Percentiles rank a stretch among this genome's conserved stretches.
These are phyloP conservation scores for Acanthisitta chloris DNA, from an alignment of 2,113 vertebrate species.

Conservation along the genomic window DNA sequence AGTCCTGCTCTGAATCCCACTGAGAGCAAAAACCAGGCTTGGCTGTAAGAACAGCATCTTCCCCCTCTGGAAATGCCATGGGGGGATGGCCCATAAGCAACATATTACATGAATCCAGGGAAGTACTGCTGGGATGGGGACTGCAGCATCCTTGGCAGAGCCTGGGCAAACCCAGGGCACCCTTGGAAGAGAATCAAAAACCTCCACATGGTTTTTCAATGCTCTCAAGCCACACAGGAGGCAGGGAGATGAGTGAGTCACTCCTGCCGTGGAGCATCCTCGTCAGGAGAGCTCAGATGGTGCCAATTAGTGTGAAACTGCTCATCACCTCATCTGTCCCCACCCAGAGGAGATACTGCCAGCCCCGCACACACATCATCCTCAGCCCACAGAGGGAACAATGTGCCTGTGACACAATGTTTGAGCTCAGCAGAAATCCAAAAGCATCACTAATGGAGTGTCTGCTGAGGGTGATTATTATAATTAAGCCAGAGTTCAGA, in stretches of 20 bases:
- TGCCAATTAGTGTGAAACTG: neutral
- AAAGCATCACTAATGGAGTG: neutral
- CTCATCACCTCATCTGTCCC: neutral
- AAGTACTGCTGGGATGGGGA: neutral
- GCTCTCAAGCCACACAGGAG: neutral
- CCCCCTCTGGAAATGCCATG: neutral
- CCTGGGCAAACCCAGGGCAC: neutral
- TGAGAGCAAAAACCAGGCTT: neutral
- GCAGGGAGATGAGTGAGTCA: neutral
- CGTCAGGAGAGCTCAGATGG: neutral
- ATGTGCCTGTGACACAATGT: neutral
- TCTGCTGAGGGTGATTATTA: neutral
- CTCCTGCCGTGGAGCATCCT: neutral
- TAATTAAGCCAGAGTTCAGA: neutral
- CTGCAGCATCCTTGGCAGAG: neutral
- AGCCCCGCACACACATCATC: accelerated
- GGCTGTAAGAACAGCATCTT: neutral
- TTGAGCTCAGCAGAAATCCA: neutral
- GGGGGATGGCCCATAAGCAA: neutral
- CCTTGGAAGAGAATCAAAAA: neutral
- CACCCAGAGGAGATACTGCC: accelerated
- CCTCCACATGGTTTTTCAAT: accelerated
- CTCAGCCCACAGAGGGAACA: neutral
- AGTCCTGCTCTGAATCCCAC: neutral
- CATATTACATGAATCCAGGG: accelerated